Evolutionary conservation across 2,113 vertebrate genomes (phyloP), one percentile per base, ranked within the genome.

Genomic region (Vimba vimba): DNA sequence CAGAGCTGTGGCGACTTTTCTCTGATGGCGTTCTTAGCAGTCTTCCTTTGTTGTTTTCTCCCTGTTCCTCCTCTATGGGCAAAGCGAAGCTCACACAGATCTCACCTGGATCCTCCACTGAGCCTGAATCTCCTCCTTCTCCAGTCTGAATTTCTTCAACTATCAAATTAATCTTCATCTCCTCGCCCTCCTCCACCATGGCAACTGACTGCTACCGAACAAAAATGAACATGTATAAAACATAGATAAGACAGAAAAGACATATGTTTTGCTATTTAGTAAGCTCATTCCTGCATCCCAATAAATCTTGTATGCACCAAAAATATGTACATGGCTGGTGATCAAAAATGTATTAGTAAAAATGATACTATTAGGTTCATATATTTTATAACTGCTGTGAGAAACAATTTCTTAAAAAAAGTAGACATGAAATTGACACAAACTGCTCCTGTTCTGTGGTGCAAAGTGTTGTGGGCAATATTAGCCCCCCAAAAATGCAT

Each of bases 121-220:
- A 64, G 21, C 83, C 27, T 73, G 60, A 13, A 62, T 84, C 60
- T 79, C 15, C 87, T 71, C 39, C 23, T 57, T 27, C 0, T 83
- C 87, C 47, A 50, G 23, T 50, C 23, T 50, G 43, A 27, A 27
- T 55, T 77, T 85, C 83, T 71, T 82, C 77, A 11, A 59, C 57
- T 62, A n/a, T 47, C n/a, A 69, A 79, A 2, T 76, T 62, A 25
- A 79, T 82, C 71, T 69, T 87, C 17, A 83, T 39, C 64, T 85
- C 79, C 33, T 82, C 78, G 7, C 86, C 50, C 47, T 87, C 78
- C 11, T 90, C 89, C 27, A 45, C 81, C 17, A 25, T 30, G 1
- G 83, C 69, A 30, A 73, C 71, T 62, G 82, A 85, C 74, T 81
- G 84, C 84, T 89, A 83, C 23, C 11, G 84, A 50, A 69, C 55